These are phyloP conservation scores for Hetaerina titia DNA, from an alignment of 2,888 invertebrate species.

Conservation along the genomic window DNA sequence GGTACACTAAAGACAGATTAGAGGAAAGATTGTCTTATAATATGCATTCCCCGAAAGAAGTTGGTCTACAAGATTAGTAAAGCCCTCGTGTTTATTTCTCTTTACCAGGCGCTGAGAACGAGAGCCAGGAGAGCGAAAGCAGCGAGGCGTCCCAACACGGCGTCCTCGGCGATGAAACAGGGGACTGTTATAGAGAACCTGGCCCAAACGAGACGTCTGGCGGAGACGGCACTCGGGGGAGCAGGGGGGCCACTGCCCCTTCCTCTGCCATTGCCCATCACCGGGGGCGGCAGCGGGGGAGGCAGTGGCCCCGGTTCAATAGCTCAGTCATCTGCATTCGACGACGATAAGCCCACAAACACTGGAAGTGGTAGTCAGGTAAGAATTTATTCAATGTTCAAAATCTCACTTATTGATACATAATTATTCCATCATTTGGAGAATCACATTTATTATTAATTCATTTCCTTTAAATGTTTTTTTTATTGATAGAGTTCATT, in stretches of 20 bases:
- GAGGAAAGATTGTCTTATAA: no score
- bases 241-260: conserved; percentile 77
- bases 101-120: conserved; percentile 87
- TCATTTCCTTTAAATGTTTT: no score
- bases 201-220: conserved; percentile 88
- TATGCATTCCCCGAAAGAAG: no score
- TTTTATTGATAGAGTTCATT: no score
- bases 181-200: conserved; percentile 94
- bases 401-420: no score
- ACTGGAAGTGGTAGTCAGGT: conserved; percentile 93
- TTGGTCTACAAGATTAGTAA: no score
- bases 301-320: conserved; percentile 48
- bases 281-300: conserved; percentile 61
- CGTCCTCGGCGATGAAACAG: conserved; percentile 83
- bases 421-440: no score
- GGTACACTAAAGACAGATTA: no score
- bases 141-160: conserved; percentile 87
- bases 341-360: conserved; percentile 90
- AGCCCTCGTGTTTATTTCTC: background rate
- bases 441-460: no score
- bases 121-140: conserved; percentile 91
- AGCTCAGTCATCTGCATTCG: conserved; percentile 72
- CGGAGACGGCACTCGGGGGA: conserved; percentile 82
- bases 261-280: conserved; percentile 83
- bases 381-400: conserved; percentile 36